These are phyloP conservation scores for Rhagoletis pomonella DNA, from an alignment of 1,140 invertebrate genomes.

Conservation along the genomic window DNA sequence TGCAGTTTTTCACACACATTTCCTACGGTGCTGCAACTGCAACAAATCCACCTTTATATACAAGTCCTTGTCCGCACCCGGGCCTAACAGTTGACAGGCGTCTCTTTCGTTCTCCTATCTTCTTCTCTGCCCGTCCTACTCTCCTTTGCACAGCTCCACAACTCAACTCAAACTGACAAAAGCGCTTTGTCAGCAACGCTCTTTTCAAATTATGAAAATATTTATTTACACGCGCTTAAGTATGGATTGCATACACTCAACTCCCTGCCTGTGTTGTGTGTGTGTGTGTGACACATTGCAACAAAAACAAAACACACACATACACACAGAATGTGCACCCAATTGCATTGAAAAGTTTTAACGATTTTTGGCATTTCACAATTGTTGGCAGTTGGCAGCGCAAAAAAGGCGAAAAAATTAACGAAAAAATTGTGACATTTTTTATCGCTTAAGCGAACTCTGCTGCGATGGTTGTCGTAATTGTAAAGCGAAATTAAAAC, in stretches of 20 bases:
- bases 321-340: background rate
- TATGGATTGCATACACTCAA: background rate
- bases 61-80: too few relatives aligned
- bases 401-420: slow-evolving; percentile 16
- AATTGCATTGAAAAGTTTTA: slow-evolving; percentile 53
- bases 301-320: background rate
- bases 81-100: too few relatives aligned
- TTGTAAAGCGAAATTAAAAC: slow-evolving; percentile 37
- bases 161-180: background rate
- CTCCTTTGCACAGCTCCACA: background rate
- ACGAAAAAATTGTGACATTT: background rate
- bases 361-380: slow-evolving; percentile 49
- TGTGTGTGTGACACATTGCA: background rate
- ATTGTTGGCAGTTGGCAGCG: slow-evolving; percentile 28
- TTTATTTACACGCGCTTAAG: slow-evolving; percentile 35
- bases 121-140: background rate
- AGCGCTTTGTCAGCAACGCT: slow-evolving; percentile 18
- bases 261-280: background rate
- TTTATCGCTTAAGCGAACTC: slow-evolving; percentile 1
- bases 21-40: background rate
- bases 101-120: background rate
- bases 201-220: slow-evolving; percentile 53
- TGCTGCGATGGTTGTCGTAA: background rate
- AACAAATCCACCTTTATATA: background rate
- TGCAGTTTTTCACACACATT: background rate